These are phyloP conservation scores for Anadara kagoshimensis DNA, from an alignment of 1,140 invertebrate genomes.

Conservation along the genomic window DNA sequence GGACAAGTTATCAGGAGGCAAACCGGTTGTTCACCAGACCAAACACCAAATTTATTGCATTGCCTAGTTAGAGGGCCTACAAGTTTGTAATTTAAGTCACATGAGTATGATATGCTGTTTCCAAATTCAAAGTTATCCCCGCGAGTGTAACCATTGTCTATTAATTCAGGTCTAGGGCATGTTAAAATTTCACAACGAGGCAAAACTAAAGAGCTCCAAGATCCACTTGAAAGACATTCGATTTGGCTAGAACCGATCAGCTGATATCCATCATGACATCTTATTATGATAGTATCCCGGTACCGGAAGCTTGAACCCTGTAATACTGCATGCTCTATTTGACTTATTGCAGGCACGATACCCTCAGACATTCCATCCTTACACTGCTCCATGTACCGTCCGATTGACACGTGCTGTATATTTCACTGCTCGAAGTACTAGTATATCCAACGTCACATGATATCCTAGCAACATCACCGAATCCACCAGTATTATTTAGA, in stretches of 20 bases:
- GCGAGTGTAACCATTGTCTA: slow-evolving; percentile 86
- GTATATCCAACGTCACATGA: slow-evolving; percentile 64
- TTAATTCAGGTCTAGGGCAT: slow-evolving; percentile 78
- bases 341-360: slow-evolving; percentile 46
- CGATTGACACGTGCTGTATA: slow-evolving; percentile 54
- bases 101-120: slow-evolving; percentile 73
- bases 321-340: slow-evolving; percentile 46
- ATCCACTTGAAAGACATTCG: slow-evolving; percentile 45
- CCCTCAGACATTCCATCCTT: slow-evolving; percentile 45
- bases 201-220: slow-evolving; percentile 33
- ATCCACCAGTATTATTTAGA: slow-evolving; percentile 63
- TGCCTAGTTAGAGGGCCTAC: slow-evolving; percentile 80
- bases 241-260: slow-evolving; percentile 53
- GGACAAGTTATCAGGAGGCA: slow-evolving; percentile 49
- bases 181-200: slow-evolving; percentile 21
- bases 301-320: slow-evolving; percentile 18
- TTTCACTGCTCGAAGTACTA: slow-evolving; percentile 52
- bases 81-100: slow-evolving; percentile 81
- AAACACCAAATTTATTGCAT: slow-evolving; percentile 77
- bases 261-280: slow-evolving; percentile 64
- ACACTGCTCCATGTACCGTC: slow-evolving; percentile 55
- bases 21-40: slow-evolving; percentile 63
- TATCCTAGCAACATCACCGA: slow-evolving; percentile 43
- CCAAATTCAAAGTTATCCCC: slow-evolving; percentile 80
- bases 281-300: slow-evolving; percentile 44